Base-by-base conservation (phyloP, 2,888 invertebrate genomes). In the Thera britannica region DNA sequence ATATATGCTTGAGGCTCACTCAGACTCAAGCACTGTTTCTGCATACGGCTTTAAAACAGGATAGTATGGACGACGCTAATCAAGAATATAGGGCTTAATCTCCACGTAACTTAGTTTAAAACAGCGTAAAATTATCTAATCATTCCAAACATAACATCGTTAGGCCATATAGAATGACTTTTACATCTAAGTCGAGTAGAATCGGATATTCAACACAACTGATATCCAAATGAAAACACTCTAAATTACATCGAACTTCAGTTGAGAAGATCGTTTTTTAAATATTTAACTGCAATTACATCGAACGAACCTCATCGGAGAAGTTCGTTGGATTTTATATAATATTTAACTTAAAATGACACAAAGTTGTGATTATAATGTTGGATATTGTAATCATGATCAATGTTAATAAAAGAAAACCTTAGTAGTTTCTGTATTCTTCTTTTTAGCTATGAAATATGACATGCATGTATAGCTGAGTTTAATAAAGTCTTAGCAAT, bases 401-500 rank as follows among this genome's bases (percentile, higher is more conserved):
- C 35, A 58, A 58, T 12, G 36, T 35, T 44, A n/a, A 51, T 35
- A 11, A 1, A 7, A 36, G 34, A 44, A 56, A 52, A 44, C 58
- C 36, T 46, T 9, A 11, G 41, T 9, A n/a, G 7, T 34, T 9
- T 52, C 48, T 52, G 8, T 51, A 46, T 44, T 56, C 38, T 7
- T 2, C 7, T 58, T 0, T 62, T 44, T 41, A 9, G 41, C 7
- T 9, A 48, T 49, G 3, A 34, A 49, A 41, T 57, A 23, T 44
- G 36, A 12, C 36, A 2, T 36, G 34, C 1, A 9, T 12, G 23
- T 44, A 52, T 35, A 46, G 7, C 49, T 36, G 23, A 12, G 5
- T 48, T 41, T 44, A 52, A 35, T 34, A 58, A 57, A 64, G 12
- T 63, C 57, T 66, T 66, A 61, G 56, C 56, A 51, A 56, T 69